phyloP scores from a whole-genome alignment of 1,140 invertebrate genomes.

The Drosophila lini region DNA sequence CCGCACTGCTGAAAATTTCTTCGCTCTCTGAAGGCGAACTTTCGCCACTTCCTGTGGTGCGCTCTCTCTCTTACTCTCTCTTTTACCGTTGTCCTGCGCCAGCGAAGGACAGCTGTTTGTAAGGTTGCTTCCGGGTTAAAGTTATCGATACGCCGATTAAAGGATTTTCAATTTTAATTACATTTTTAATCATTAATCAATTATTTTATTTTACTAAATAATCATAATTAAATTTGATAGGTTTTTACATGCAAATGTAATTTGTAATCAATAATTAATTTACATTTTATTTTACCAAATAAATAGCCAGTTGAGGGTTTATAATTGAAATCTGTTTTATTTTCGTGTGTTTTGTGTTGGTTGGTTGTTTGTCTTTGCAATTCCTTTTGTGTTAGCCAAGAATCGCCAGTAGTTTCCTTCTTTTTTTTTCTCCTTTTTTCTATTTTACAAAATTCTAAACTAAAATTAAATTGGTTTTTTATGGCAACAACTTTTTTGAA shows the following conservation, averaged over 20 bases:
- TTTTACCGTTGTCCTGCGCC: slow-evolving; percentile 57
- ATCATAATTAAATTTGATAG: no score
- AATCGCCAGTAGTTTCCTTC: slow-evolving; percentile 28
- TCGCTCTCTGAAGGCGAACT: slow-evolving; percentile 56
- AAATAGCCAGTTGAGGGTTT: not conserved
- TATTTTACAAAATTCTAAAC: slow-evolving; percentile 74
- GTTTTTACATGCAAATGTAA: not conserved
- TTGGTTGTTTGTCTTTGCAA: slow-evolving; percentile 32
- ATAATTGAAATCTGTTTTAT: slow-evolving; percentile 49
- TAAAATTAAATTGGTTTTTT: slow-evolving; percentile 61
- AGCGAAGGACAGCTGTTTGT: slow-evolving; percentile 54
- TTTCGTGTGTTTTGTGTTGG: slow-evolving; percentile 10
- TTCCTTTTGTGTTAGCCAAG: slow-evolving; percentile 21
- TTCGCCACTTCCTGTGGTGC: slow-evolving; percentile 11
- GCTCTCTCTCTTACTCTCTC: slow-evolving; percentile 19
- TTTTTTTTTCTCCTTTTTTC: slow-evolving; percentile 19
- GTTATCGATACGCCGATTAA: slow-evolving; percentile 7
- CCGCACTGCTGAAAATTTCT: slow-evolving; percentile 72
- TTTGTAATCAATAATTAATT: not conserved
- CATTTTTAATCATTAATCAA: not conserved
- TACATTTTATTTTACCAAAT: not conserved
- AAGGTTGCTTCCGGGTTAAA: slow-evolving; percentile 7
- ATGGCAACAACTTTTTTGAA: slow-evolving; percentile 56
- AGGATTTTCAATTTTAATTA: not conserved
- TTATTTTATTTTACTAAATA: no score